A percentile compares a stretch with the other conserved stretches of the same genome.
Conservation (phyloP, 2,797 vertebrate species). For the Peromyscus attwateri region DNA sequence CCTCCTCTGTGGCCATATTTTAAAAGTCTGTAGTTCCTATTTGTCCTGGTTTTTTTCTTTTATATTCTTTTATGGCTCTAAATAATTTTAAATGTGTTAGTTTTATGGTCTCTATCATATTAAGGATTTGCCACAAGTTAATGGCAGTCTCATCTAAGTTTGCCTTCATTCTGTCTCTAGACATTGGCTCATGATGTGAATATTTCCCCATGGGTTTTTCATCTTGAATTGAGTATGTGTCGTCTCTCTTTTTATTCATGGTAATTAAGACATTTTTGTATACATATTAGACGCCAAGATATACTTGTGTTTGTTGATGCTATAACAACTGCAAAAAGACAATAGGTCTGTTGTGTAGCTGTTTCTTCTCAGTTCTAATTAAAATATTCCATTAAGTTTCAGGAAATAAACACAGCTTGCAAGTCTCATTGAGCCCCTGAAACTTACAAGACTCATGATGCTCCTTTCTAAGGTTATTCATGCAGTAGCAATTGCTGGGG, state of each 20-base stretch:
- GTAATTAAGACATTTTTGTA: not conserved
- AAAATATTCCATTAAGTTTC: not conserved
- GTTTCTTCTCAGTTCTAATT: not conserved
- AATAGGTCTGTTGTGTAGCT: not conserved
- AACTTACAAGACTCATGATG: not conserved
- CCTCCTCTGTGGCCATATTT: not conserved
- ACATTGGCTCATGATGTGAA: not conserved
- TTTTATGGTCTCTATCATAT: constrained; percentile 25
- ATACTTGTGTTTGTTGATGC: constrained; percentile 15
- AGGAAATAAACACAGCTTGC: not conserved
- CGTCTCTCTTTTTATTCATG: not conserved
- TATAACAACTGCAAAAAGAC: not conserved
- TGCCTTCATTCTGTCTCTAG: constrained; percentile 3
- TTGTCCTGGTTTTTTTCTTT: not conserved
- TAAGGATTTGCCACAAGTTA: not conserved
- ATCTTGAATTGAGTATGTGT: not conserved
- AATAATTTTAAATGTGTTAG: constrained; percentile 13
- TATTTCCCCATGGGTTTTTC: constrained; percentile 30
- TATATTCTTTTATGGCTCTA: constrained; percentile 1
- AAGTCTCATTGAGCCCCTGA: not conserved
- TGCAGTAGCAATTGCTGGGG: not conserved
- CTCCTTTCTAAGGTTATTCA: not conserved
- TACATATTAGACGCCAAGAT: not conserved
- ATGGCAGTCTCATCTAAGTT: not conserved
- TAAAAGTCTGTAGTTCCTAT: not conserved